A percentile compares a stretch with the other conserved stretches of the same genome.
Conservation (phyloP, 2,888 invertebrate genomes). For the Pandemis corylana region DNA sequence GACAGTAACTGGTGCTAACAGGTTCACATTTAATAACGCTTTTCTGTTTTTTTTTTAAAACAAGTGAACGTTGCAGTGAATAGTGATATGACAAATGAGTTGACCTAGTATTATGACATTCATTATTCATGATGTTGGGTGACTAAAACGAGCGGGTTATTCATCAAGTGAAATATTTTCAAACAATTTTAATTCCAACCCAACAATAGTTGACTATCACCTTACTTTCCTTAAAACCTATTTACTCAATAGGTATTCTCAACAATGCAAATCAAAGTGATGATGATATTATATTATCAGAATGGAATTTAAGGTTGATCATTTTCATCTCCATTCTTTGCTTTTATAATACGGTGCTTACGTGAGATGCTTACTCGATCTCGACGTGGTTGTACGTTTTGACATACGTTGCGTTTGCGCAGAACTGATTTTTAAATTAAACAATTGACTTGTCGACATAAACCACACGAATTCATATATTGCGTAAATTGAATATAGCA, state of each 20-base stretch:
- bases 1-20: constrained; percentile 50
- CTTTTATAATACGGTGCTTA: background rate
- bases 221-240: no score
- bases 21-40: constrained; percentile 2
- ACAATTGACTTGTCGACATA: background rate
- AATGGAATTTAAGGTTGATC: no score
- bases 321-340: background rate
- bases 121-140: no score
- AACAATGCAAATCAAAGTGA: no score
- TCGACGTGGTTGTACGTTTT: background rate
- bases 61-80: background rate
- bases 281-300: no score
- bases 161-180: no score
- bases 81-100: background rate
- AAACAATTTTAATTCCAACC: no score
- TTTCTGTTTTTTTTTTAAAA: background rate
- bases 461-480: background rate
- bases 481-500: no score
- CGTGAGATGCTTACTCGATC: background rate
- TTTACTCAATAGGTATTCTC: no score
- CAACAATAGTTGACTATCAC: no score
- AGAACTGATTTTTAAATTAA: background rate
- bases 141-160: no score
- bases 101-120: background rate
- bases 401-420: constrained; percentile 19